phyloP scores from a whole-genome alignment of 2,888 invertebrate genomes.

The Eilema caniola region DNA sequence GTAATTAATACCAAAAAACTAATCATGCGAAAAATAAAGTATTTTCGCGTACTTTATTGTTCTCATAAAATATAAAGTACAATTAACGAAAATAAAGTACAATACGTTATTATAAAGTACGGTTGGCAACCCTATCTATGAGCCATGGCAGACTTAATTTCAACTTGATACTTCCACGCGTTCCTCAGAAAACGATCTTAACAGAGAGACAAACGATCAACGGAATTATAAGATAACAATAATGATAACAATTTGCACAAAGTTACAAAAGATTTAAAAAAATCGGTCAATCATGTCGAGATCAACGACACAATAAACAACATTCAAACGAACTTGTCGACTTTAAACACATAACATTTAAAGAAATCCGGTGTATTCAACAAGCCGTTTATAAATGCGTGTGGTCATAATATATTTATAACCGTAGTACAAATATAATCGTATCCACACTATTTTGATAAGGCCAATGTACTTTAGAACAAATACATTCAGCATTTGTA shows the following conservation, averaged over 20 bases:
- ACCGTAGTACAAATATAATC: conserved; percentile 34
- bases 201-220: background rate
- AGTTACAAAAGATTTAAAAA: background rate
- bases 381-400: conserved; percentile 22
- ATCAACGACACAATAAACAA: conserved; percentile 10
- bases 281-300: background rate
- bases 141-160: no score
- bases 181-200: background rate
- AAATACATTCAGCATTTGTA: conserved; percentile 4
- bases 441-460: conserved; percentile 19
- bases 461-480: conserved; percentile 34
- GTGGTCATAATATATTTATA: conserved; percentile 35
- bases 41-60: no score
- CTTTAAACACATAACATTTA: conserved; percentile 22
- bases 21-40: no score
- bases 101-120: no score
- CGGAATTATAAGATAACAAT: background rate
- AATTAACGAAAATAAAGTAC: no score
- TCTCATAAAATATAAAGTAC: no score
- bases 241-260: background rate
- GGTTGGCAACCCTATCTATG: no score
- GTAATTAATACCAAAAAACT: no score
- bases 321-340: conserved; percentile 11
- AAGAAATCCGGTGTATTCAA: conserved; percentile 35
- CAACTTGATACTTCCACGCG: no score